phyloP scores from a whole-genome alignment of 2,113 vertebrate genomes.

The Embiotoca jacksoni region DNA sequence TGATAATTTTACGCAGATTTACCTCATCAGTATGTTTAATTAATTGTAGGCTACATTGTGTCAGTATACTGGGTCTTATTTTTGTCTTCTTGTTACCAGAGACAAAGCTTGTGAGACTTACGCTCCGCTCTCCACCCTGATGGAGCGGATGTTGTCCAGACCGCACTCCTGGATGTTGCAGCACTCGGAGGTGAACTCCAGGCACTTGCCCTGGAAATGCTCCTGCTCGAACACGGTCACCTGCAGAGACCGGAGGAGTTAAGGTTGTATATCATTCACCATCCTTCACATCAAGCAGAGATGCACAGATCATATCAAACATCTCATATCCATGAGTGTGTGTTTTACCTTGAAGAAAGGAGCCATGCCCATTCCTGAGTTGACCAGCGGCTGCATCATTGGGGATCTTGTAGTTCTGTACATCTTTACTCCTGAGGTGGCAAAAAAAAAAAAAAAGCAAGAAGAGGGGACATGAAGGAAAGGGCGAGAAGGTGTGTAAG shows the following conservation, averaged over 20 bases:
- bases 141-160: conserved; percentile 87
- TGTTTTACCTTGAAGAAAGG: conserved; percentile 85
- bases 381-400: conserved; percentile 84
- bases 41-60: too few relatives aligned
- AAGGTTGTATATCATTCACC: neutral
- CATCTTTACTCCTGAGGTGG: conserved; percentile 80
- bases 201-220: conserved; percentile 87
- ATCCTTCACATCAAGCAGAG: neutral
- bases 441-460: conserved; percentile 27
- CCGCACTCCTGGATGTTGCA: conserved; percentile 86
- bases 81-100: neutral
- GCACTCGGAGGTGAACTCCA: conserved; percentile 87
- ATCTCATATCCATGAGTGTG: too few relatives aligned
- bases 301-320: neutral
- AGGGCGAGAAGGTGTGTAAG: neutral
- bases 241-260: conserved; percentile 54
- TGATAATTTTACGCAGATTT: too few relatives aligned
- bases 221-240: conserved; percentile 89
- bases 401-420: conserved; percentile 81
- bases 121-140: conserved; percentile 87
- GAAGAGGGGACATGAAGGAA: neutral
- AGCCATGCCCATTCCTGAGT: conserved; percentile 85
- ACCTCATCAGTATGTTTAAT: too few relatives aligned
- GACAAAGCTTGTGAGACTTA: conserved; percentile 66
- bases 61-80: too few relatives aligned